These are phyloP conservation scores for Steinernema scapterisci DNA, from an alignment of 2,888 invertebrate species.

Conservation along the genomic window DNA sequence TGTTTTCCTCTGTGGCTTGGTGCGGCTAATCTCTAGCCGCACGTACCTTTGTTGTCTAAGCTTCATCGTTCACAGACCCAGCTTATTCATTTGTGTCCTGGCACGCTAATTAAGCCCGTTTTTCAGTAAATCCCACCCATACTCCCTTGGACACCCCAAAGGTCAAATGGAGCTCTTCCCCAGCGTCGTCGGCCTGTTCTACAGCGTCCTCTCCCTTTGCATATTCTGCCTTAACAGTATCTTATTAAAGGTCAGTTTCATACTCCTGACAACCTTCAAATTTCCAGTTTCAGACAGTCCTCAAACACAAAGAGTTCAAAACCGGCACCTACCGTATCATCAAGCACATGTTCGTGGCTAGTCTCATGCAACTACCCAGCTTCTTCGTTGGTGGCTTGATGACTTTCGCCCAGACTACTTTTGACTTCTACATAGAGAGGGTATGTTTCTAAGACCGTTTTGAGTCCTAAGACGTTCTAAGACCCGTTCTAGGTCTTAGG, in stretches of 20 bases:
- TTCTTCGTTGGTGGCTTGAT: not conserved
- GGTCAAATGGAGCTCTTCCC: too few species aligned
- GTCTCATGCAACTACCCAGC: not conserved
- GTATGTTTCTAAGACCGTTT: not conserved
- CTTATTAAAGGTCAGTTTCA: not conserved
- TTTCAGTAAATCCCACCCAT: too few species aligned
- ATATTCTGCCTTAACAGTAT: not conserved
- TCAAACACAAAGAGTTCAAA: not conserved
- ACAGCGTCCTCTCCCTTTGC: not conserved
- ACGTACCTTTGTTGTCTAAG: too few species aligned
- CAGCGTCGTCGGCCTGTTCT: not conserved
- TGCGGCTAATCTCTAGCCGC: too few species aligned
- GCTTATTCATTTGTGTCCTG: too few species aligned
- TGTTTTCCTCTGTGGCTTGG: too few species aligned
- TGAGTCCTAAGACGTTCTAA: too few species aligned
- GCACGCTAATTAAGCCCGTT: too few species aligned
- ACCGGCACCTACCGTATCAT: constrained; percentile 8
- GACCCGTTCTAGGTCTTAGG: not conserved
- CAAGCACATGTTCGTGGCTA: not conserved
- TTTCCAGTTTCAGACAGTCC: not conserved
- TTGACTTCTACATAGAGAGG: not conserved
- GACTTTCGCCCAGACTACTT: not conserved
- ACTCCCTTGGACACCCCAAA: too few species aligned
- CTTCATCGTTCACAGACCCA: too few species aligned
- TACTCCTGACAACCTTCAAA: too few species aligned